Percentiles rank a stretch among this genome's conserved stretches.
phyloP scores from a whole-genome alignment of 2,113 vertebrate genomes.

The Dicerorhinus sumatrensis region DNA sequence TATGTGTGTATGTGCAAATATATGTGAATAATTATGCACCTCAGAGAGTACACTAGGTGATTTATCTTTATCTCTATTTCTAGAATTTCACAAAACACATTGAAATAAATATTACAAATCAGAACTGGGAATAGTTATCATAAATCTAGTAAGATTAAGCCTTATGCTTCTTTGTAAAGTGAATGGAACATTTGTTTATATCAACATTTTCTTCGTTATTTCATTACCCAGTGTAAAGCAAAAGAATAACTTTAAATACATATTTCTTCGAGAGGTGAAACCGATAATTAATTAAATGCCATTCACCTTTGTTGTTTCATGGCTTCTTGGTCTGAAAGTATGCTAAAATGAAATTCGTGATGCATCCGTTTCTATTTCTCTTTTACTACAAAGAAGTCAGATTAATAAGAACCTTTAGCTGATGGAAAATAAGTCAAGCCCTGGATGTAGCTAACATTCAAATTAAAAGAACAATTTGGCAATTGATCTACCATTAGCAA shows the following conservation, averaged over 20 bases:
- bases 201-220: slow-evolving; percentile 7
- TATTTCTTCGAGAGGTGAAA: slow-evolving; percentile 39
- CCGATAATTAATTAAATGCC: background rate
- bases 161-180: slow-evolving; percentile 27
- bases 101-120: slow-evolving; percentile 23
- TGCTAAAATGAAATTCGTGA: background rate
- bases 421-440: slow-evolving; percentile 78
- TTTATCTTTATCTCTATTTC: background rate
- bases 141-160: background rate
- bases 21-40: slow-evolving; percentile 11
- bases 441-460: slow-evolving; percentile 68
- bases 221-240: background rate
- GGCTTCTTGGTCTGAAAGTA: background rate
- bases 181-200: slow-evolving; percentile 23
- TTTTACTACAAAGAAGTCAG: slow-evolving; percentile 56
- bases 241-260: slow-evolving; percentile 41
- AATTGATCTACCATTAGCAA: slow-evolving; percentile 59
- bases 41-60: background rate
- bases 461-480: slow-evolving; percentile 79
- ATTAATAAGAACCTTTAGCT: slow-evolving; percentile 57
- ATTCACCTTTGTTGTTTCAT: slow-evolving; percentile 24
- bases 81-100: slow-evolving; percentile 37
- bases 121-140: background rate
- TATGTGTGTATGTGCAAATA: background rate
- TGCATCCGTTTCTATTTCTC: slow-evolving; percentile 31